These are phyloP conservation scores for Nothoprocta perdicaria DNA, from an alignment of 2,113 vertebrate species.

Conservation along the genomic window DNA sequence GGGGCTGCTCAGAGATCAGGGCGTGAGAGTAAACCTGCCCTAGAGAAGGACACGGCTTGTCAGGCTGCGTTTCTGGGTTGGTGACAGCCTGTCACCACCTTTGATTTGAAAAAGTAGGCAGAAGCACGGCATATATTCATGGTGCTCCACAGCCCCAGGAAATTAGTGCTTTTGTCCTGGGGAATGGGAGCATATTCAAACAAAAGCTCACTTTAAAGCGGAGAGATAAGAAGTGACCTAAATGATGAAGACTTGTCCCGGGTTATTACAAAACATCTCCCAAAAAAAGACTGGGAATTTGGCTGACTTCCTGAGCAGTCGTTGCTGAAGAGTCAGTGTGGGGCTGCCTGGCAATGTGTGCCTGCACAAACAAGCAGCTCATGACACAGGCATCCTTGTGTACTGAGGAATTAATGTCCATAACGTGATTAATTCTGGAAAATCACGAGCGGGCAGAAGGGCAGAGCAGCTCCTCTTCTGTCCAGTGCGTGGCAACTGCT, in stretches of 20 bases:
- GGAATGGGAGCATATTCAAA: neutral
- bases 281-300: neutral
- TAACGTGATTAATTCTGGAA: conserved; percentile 17
- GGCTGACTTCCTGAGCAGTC: conserved; percentile 20
- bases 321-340: conserved; percentile 7
- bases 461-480: neutral
- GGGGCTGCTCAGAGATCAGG: neutral
- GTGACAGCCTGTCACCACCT: neutral
- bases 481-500: neutral
- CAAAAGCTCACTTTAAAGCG: neutral
- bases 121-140: neutral
- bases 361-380: conserved; percentile 17
- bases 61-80: conserved; percentile 18
- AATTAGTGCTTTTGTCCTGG: neutral
- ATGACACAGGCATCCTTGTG: neutral
- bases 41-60: conserved; percentile 5
- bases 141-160: neutral
- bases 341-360: neutral
- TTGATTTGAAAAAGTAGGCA: neutral
- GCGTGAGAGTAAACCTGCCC: neutral
- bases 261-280: neutral
- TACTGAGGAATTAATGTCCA: neutral
- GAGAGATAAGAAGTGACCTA: neutral
- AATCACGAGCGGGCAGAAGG: neutral
- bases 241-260: neutral